Percentiles rank a stretch among this genome's conserved stretches.
These are phyloP conservation scores for Varecia variegata DNA, from an alignment of 2,797 vertebrate species.

Conservation along the genomic window DNA sequence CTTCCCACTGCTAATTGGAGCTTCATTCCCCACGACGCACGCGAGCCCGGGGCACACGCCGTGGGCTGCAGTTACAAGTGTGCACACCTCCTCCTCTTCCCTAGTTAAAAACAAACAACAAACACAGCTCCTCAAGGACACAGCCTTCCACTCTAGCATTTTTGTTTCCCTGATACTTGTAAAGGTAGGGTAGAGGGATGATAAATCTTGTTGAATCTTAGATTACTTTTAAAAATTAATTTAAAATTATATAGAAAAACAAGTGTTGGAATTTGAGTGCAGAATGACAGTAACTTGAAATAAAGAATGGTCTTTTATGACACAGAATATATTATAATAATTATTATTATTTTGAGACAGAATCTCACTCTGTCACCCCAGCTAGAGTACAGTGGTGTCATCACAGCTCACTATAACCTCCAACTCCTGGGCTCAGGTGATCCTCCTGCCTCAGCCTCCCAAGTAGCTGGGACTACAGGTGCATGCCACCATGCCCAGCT, in stretches of 20 bases:
- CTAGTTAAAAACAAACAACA: not conserved
- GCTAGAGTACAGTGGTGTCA: no score
- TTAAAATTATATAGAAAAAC: not conserved
- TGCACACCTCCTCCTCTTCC: no score
- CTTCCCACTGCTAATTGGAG: not conserved
- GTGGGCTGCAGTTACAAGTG: accelerated
- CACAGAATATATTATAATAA: not conserved
- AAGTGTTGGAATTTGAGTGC: not conserved
- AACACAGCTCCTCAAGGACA: not conserved
- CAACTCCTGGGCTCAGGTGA: no score
- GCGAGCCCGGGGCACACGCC: accelerated
- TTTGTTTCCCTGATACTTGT: not conserved
- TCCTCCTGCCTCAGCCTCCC: no score
- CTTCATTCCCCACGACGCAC: accelerated
- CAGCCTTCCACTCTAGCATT: not conserved
- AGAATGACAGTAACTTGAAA: not conserved
- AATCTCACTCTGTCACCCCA: no score
- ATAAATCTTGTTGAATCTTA: not conserved
- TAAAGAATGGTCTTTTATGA: not conserved
- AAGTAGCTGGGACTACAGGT: no score
- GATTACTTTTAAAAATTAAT: not conserved
- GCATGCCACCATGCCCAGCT: no score
- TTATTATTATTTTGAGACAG: no score
- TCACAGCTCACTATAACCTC: no score
- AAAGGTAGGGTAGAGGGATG: not conserved